phyloP scores from a whole-genome alignment of 2,888 invertebrate species.

The Heteropelma amictum region DNA sequence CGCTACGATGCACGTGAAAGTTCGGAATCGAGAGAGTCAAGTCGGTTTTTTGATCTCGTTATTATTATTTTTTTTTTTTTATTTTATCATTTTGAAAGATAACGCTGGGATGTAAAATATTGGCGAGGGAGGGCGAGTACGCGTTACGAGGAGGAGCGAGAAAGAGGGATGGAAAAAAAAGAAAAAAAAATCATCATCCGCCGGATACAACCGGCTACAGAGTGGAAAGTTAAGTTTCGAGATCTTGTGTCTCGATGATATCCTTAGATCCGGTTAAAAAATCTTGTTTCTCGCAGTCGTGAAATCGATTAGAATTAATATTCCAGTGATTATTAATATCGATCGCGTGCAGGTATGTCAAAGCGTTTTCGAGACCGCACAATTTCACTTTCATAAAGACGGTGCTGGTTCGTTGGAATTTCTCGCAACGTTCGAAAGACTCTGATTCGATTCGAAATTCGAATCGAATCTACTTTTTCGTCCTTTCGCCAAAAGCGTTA shows the following conservation, averaged over 20 bases:
- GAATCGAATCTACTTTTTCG: too few relatives aligned
- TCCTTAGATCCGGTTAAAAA: background rate
- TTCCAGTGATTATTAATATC: constrained; percentile 33
- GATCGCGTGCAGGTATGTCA: constrained; percentile 30
- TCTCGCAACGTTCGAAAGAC: too few relatives aligned
- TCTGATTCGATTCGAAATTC: background rate
- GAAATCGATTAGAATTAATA: constrained; percentile 44
- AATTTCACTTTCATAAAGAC: constrained; percentile 34
- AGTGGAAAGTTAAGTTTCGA: constrained; percentile 46
- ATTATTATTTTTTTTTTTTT: too few relatives aligned
- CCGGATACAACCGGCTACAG: constrained; percentile 31
- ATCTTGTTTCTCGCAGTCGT: background rate
- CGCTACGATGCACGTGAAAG: too few relatives aligned
- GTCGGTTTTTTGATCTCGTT: too few relatives aligned
- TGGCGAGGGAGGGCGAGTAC: too few relatives aligned
- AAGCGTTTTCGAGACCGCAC: background rate
- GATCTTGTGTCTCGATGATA: constrained; percentile 39
- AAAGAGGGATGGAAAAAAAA: too few relatives aligned
- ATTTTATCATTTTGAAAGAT: too few relatives aligned
- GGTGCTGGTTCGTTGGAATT: constrained; percentile 13
- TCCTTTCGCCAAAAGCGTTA: too few relatives aligned
- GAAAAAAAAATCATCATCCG: constrained; percentile 29
- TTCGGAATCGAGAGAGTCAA: too few relatives aligned
- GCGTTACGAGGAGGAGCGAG: too few relatives aligned
- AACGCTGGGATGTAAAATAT: too few relatives aligned